Conservation (phyloP, 2,113 vertebrate genomes). For the Phrynosoma platyrhinos region DNA sequence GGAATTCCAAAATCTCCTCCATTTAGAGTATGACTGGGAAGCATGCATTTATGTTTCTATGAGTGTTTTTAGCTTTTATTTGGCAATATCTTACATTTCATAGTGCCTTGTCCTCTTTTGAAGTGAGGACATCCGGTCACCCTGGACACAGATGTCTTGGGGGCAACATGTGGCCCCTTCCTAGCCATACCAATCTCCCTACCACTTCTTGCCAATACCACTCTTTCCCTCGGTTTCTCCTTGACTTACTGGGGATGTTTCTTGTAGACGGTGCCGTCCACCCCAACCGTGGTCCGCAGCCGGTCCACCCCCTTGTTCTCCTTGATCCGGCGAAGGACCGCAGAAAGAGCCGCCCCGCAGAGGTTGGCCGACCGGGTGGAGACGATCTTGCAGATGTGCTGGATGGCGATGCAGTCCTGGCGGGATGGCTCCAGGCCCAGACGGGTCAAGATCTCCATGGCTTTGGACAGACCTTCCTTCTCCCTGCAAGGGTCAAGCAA, state of each 20-base stretch:
- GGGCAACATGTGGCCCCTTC: too few relatives aligned
- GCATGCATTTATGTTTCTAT: too few relatives aligned
- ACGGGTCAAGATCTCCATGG: conserved; percentile 80
- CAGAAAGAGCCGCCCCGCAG: conserved; percentile 87
- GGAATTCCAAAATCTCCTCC: too few relatives aligned
- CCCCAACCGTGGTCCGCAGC: conserved; percentile 89
- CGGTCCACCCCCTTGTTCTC: conserved; percentile 91
- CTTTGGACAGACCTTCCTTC: conserved; percentile 85
- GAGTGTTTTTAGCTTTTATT: too few relatives aligned
- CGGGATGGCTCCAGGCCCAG: conserved; percentile 85
- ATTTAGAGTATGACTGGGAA: too few relatives aligned
- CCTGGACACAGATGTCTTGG: too few relatives aligned
- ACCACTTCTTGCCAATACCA: too few relatives aligned
- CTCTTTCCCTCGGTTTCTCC: neutral
- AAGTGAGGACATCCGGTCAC: too few relatives aligned
- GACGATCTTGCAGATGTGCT: conserved; percentile 91
- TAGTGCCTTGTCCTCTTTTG: too few relatives aligned
- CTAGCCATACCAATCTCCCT: too few relatives aligned
- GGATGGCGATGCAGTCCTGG: conserved; percentile 88
- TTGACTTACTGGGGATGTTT: conserved; percentile 92
- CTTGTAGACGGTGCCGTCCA: conserved; percentile 95
- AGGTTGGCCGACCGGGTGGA: conserved; percentile 91
- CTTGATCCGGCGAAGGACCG: conserved; percentile 89
- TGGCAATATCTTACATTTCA: too few relatives aligned
- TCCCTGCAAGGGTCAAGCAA: conserved; percentile 73